Conservation (phyloP, 2,888 invertebrate genomes). For the Drosophila fulvimacula region DNA sequence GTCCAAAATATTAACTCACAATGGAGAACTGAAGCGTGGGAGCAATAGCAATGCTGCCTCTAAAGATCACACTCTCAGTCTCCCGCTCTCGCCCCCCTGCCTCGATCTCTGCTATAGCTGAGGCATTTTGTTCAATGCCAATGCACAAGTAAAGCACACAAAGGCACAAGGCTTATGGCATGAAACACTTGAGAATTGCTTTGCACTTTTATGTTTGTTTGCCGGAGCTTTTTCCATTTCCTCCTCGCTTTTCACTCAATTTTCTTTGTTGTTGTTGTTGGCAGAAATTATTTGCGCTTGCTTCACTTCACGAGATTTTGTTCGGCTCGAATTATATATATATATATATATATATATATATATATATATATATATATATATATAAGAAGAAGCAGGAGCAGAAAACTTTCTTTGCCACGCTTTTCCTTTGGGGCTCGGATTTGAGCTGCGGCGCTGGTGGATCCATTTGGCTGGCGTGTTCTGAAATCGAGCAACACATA, state of each 20-base stretch:
- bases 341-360: conserved; percentile 1
- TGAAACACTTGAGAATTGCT: conserved; percentile 78
- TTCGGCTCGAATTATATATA: conserved; percentile 36
- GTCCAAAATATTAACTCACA: conserved; percentile 63
- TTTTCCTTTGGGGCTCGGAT: conserved; percentile 32
- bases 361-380: conserved; percentile 10
- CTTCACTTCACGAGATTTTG: conserved; percentile 55
- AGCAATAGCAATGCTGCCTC: conserved; percentile 38
- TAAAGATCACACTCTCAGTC: neutral
- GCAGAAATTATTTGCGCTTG: conserved; percentile 52
- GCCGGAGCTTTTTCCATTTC: conserved; percentile 22
- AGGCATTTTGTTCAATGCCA: conserved; percentile 29
- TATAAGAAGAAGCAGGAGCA: neutral
- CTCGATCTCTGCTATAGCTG: neutral
- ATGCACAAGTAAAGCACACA: conserved; percentile 35
- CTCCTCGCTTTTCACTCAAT: conserved; percentile 22
- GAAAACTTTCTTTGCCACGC: conserved; percentile 24
- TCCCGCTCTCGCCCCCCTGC: neutral
- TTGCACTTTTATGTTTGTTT: conserved; percentile 66
- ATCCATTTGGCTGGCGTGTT: conserved; percentile 47
- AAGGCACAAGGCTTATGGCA: conserved; percentile 74
- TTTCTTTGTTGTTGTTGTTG: conserved; percentile 16
- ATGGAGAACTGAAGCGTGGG: conserved; percentile 57
- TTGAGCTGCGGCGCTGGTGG: conserved; percentile 24
- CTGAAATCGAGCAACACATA: conserved; percentile 66